These are phyloP conservation scores for Brachynemurus nebulosus DNA, from an alignment of 2,888 invertebrate species.

Conservation along the genomic window DNA sequence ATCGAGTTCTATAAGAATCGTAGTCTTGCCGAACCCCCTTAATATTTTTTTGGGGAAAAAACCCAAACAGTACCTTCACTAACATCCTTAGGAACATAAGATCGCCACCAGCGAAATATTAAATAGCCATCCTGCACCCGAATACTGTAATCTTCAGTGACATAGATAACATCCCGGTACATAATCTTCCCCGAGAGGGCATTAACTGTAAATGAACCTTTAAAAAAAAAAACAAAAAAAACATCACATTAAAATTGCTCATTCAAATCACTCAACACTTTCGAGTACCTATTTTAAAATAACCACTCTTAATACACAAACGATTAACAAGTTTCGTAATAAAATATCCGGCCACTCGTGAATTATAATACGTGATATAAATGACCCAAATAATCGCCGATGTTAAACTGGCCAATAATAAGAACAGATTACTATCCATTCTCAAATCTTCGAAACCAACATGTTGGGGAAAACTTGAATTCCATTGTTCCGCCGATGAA, in stretches of 20 bases:
- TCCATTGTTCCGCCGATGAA: slow-evolving; percentile 3
- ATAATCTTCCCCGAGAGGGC: slow-evolving; percentile 97
- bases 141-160: slow-evolving; percentile 85
- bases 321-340: slow-evolving; percentile 79
- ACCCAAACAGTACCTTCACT: slow-evolving; percentile 77
- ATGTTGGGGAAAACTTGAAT: not conserved
- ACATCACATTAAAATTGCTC: not conserved
- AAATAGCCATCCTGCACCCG: slow-evolving; percentile 93
- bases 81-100: slow-evolving; percentile 87
- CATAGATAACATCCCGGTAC: slow-evolving; percentile 91
- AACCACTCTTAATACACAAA: slow-evolving; percentile 73
- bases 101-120: slow-evolving; percentile 96
- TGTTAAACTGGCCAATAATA: slow-evolving; percentile 66
- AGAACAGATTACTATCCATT: slow-evolving; percentile 64
- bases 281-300: slow-evolving; percentile 70
- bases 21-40: no score
- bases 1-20: no score
- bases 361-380: slow-evolving; percentile 91
- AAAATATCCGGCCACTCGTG: slow-evolving; percentile 78
- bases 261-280: not conserved
- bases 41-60: no score
- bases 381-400: slow-evolving; percentile 83
- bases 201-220: slow-evolving; percentile 88
- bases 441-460: slow-evolving; percentile 50
- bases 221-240: slow-evolving; percentile 21